Evolutionary conservation across 2,113 vertebrate species (phyloP), one percentile per base, ranked within the genome.

Genomic region (Podarcis cretensis): DNA sequence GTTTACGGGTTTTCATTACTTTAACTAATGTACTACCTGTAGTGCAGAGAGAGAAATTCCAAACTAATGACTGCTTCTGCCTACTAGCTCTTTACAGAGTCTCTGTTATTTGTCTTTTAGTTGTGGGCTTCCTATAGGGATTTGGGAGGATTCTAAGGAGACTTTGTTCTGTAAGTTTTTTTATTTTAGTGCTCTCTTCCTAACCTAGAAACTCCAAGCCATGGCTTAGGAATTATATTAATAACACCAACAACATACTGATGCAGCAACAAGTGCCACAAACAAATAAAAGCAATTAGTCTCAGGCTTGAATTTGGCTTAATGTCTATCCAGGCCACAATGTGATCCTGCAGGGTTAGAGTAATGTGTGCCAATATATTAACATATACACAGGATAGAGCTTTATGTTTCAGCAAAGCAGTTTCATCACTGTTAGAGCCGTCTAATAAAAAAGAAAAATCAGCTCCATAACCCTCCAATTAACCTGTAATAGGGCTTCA

Each of bases 1-100:
- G 93, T 91, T 96, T 96, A 93, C 63, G 2, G 89, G 89, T 92
- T 96, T 96, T 96, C 94, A 95, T 96, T 96, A 96, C 89, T 95
- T 96, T 95, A 96, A 95, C 89, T 94, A 95, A 96, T 93, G 87
- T 89, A 96, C 90, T 96, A 96, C 91, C 94, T 93, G 89, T 90
- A 95, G 87, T 88, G 87, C 84, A 89, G 91, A 94, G 86, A 94
- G 74, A 90, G 63, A 91, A 92, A 89, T 89, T 95, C 93, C 88
- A 90, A 95, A 93, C 79, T 92, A 95, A 95, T 90, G 87, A 96
- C 94, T 88, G 87, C 75, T 92, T 95, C 89, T 94, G 71, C 90
- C 87, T 93, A 63, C 71, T 75, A 93, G 82, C 48, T 83, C 85
- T 92, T 95, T 93, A 90, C 5, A 68, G 23, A 86, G 79, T 48